Evolutionary conservation across 2,113 vertebrate genomes (phyloP), one percentile per base, ranked within the genome.

Genomic region (Potamarius usumacintae): DNA sequence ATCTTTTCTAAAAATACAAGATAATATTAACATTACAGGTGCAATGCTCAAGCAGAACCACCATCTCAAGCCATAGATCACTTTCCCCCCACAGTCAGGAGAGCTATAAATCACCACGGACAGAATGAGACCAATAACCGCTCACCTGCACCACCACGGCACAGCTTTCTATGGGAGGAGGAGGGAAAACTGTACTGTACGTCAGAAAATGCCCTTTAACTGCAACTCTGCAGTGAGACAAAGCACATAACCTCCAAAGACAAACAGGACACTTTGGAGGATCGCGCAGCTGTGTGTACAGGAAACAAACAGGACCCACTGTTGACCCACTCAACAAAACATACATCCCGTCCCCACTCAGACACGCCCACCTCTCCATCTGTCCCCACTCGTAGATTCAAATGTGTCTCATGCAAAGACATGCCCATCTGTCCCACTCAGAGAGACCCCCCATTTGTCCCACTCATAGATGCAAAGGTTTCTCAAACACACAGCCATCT

Each of bases 91-190:
- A 90, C 89, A 89, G 92, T 57, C 77, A 77, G 27, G 87, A 90
- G 90, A 92, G 88, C 89, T 93, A 96, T 97, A 96, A 96, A 98
- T 98, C 96, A 97, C 81, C 84, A 55, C 67, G 92, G 95, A 97
- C 95, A 96, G 96, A 97, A 97, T 95, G 95, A 95, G 95, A 94
- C 94, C 96, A 96, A 97, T 96, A 96, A 96, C 94, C 88, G 85
- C 78, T 90, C 82, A 90, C 89, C 87, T 89, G 84, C 84, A 78
- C 85, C 81, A 83, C 67, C 82, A 42, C 53, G 14, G 84, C 34
- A 2, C 69, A 85, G 82, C 65, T 85, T 50, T 63, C 57, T 62
- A 81, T 53, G 62, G 85, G 53, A 83, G 69, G 53, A 83, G 69
- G 62, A 60, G 71, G 71, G 62, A 67, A 58, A 84, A 71, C 48